Base-by-base conservation (phyloP, 1,140 invertebrate species). In the Saccostrea echinata region DNA sequence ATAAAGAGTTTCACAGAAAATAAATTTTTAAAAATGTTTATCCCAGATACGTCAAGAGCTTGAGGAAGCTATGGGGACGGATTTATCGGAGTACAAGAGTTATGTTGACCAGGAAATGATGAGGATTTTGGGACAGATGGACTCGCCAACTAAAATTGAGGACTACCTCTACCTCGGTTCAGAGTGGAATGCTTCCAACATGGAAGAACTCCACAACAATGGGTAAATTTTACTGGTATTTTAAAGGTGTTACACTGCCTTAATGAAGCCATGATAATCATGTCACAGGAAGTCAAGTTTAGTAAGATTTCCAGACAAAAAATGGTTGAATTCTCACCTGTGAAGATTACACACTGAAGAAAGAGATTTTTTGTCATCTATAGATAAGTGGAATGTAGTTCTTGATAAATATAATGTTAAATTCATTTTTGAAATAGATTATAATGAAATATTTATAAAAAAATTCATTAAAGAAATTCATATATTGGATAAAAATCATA, bases 101-200 rank as follows among this genome's bases (percentile, higher is more conserved):
- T 99, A 98, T 95, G 99, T 99, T 93, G 99, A 99, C 95, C 96
- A 98, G 92, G 98, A 99, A 95, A 99, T 99, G 97, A 96, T 99
- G 71, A 97, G 97, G 35, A 99, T 99, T 92, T 95, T 99, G 61
- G 98, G 98, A 9, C 99, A 99, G 95, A 98, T 99, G 98, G 99
- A 99, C 95, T 97, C 98, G 43, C 98, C 99, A 11, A 98, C 98
- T 0, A 97, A 98, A 93, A 99, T 99, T 92, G 98, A 99, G 93
- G 98, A 99, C 91, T 98, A 99, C 94, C 97, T 99, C 3, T 99
- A 99, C 95, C 96, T 99, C 12, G 99, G 99, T n/a, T 99, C 98
- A 33, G 99, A 99, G 95, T 99, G 98, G 98, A 99, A 99, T 95
- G 99, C 99, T 1, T 99, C 98, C 82, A 99, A 99, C 95, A 96